phyloP scores from a whole-genome alignment of 2,113 vertebrate genomes.

The Urocynchramus pylzowi region DNA sequence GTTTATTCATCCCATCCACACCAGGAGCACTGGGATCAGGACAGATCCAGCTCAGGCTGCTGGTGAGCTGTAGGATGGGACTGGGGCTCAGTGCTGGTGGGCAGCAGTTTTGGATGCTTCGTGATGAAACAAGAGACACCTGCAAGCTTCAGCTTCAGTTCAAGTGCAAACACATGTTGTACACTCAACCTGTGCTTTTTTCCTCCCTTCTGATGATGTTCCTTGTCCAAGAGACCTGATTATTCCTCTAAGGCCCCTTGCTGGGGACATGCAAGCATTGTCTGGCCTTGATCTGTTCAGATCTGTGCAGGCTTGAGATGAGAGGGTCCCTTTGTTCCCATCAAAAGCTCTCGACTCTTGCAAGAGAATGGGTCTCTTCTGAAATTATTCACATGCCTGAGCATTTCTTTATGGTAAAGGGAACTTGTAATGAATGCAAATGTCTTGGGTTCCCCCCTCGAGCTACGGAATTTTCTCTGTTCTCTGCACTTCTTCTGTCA shows the following conservation, averaged over 20 bases:
- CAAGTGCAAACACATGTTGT: not conserved
- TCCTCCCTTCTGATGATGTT: not conserved
- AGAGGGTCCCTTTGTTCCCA: not conserved
- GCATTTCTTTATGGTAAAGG: not conserved
- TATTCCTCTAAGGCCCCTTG: not conserved
- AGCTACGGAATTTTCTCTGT: not conserved
- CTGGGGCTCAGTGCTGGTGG: not conserved
- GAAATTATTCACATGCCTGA: not conserved
- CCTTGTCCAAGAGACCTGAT: not conserved
- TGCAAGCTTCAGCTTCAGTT: not conserved
- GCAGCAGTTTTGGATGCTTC: not conserved
- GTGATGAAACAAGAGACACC: fast-evolving
- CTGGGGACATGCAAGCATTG: not conserved
- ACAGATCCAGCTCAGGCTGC: not conserved
- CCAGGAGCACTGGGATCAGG: not conserved
- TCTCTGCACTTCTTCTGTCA: not conserved
- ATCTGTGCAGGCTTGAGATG: not conserved
- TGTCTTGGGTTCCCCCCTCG: not conserved
- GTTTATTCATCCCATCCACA: fast-evolving
- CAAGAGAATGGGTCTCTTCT: not conserved
- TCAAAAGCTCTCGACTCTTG: not conserved
- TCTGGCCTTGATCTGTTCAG: not conserved
- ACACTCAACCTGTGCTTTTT: not conserved
- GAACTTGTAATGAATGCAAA: not conserved
- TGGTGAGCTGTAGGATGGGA: not conserved